Evolutionary conservation across 1,140 invertebrate genomes (phyloP), one percentile per base, ranked within the genome.

Genomic region (Aphaenogaster ashmeadi): DNA sequence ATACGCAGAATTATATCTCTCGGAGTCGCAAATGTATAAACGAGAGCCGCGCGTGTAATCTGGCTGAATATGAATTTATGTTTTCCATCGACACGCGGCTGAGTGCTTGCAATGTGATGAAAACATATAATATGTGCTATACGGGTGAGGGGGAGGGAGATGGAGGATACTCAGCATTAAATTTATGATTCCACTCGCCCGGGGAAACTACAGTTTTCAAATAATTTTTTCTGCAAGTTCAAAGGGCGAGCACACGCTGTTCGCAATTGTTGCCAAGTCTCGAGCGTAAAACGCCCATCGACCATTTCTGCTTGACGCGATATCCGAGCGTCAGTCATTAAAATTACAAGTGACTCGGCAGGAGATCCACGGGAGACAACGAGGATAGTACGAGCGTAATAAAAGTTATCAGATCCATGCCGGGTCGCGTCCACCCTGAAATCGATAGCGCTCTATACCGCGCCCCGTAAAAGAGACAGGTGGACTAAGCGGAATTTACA

Each of bases 61-160:
- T 90, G 85, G 89, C 66, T 87, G 88, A 89, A 90, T 90, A 90
- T 90, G 89, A 74, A 90, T 90, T 86, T 90, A 86, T 86, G 78
- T 67, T 87, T 90, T 88, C 50, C 80, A 90, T 90, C 88, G 88
- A 84, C 72, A 84, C 56, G 72, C 67, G 50, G 52, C 44, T 36
- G 87, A 56, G 62, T 54, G 83, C 75, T 67, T 41, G 75, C 71
- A 33, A 77, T 56, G 67, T 54, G 87, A 79, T 78, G 27, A 75
- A 62, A 75, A 44, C 56, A 84, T 84, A 84, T 84, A 75, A 84
- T 84, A 60, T 84, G 80, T 66, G 66, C 66, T 47, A 50, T 13
- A 33, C 3, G 9, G 38, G 41, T 27, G 2, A 13, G 71, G 4
- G 15, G 15, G 41, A 7, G 6, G 38, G 75, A 9, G 44, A 27